Evolutionary conservation across 2,113 vertebrate species (phyloP).

Genomic region (Cercopithecus mona): DNA sequence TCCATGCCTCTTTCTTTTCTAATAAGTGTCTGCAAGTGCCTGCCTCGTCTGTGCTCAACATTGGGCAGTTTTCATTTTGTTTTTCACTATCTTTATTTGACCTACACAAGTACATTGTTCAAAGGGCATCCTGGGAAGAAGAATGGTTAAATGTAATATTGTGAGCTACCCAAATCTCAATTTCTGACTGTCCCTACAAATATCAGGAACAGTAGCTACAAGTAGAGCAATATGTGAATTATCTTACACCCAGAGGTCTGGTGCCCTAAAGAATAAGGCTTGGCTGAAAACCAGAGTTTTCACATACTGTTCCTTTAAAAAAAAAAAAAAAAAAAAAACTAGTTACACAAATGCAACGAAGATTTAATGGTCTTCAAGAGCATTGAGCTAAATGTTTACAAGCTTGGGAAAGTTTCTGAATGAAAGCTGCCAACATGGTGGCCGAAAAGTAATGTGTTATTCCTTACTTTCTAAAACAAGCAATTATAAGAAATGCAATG

Average conservation of each 20-base stretch:
- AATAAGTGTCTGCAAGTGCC: conserved; percentile 32
- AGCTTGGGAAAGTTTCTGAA: conserved; percentile 45
- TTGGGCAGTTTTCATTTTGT: not conserved
- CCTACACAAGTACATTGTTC: not conserved
- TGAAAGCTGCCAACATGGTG: not conserved
- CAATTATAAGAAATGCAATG: not conserved
- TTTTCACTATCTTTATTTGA: conserved; percentile 50
- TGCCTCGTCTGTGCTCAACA: not conserved
- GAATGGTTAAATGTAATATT: conserved; percentile 27
- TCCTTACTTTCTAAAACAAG: conserved; percentile 28
- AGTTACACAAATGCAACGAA: conserved; percentile 35
- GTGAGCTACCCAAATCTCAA: not conserved
- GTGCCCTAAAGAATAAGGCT: conserved; percentile 38
- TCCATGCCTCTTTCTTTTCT: conserved; percentile 39
- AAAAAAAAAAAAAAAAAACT: not conserved
- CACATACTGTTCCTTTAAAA: not conserved
- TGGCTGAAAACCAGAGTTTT: conserved; percentile 20
- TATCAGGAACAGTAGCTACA: not conserved
- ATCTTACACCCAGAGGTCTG: conserved; percentile 40
- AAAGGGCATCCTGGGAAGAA: not conserved
- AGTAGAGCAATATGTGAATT: conserved; percentile 41
- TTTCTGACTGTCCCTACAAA: conserved; percentile 29
- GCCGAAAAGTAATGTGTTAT: conserved; percentile 48
- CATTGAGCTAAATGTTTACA: conserved; percentile 40
- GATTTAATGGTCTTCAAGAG: conserved; percentile 44